Conservation (phyloP, 2,113 vertebrate genomes). For the Piaya cayana region DNA sequence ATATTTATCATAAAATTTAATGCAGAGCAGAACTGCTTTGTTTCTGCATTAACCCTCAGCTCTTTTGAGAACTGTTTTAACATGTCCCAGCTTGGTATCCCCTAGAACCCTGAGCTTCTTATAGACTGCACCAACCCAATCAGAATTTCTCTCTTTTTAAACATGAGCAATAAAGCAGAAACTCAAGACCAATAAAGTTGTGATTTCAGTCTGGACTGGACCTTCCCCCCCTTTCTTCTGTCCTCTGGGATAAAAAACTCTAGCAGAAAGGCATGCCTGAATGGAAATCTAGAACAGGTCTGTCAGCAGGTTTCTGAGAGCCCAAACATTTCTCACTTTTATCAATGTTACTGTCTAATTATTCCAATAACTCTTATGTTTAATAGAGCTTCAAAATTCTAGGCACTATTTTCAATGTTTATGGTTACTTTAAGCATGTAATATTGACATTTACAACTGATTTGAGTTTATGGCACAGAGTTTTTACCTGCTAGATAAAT, state of each 20-base stretch:
- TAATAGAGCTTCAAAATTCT: not conserved
- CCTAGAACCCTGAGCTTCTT: accelerated
- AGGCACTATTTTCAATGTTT: not conserved
- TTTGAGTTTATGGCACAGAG: not conserved
- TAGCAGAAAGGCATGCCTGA: not conserved
- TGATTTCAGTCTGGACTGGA: not conserved
- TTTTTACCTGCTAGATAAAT: not conserved
- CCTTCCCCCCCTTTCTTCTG: not conserved
- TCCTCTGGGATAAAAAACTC: not conserved
- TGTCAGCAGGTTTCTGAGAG: slow-evolving; percentile 37
- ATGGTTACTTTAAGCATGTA: not conserved
- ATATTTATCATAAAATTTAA: not conserved
- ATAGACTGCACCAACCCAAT: accelerated
- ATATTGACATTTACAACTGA: not conserved
- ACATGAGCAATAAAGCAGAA: not conserved
- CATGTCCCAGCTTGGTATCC: not conserved
- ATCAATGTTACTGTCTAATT: slow-evolving; percentile 22
- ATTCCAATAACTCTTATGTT: not conserved
- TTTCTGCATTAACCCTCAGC: not conserved
- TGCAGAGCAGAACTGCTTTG: not conserved
- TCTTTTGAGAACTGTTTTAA: not conserved
- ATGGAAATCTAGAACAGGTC: not conserved
- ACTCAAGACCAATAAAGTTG: not conserved
- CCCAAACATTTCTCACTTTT: slow-evolving; percentile 41
- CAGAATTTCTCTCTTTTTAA: not conserved